phyloP scores from a whole-genome alignment of 2,113 vertebrate species.

The Hepsetus odoe region DNA sequence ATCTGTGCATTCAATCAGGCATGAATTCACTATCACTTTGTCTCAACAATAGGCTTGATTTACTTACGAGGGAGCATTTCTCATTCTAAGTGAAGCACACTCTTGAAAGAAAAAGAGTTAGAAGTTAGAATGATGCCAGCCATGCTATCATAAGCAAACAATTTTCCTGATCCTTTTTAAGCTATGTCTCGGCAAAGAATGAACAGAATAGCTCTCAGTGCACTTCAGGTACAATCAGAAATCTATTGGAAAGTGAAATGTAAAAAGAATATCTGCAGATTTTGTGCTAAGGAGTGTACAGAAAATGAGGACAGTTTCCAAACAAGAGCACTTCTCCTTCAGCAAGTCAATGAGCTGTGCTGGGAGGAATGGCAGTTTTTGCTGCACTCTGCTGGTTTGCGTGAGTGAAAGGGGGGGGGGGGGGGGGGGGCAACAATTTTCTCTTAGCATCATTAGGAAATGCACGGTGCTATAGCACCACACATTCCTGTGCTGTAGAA shows the following conservation, averaged over 20 bases:
- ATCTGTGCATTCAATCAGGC: neutral
- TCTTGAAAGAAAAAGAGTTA: neutral
- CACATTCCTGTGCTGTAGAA: conserved; percentile 25
- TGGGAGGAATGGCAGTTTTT: conserved; percentile 40
- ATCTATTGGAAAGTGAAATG: neutral
- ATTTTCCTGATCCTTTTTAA: neutral
- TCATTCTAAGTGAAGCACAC: neutral
- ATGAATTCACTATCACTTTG: neutral
- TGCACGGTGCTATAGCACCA: neutral
- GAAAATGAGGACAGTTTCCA: neutral
- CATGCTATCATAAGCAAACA: conserved; percentile 6
- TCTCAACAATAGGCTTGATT: conserved; percentile 21
- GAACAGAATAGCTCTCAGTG: neutral
- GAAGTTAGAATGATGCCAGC: neutral
- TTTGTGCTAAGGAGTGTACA: neutral
- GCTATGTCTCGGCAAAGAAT: neutral
- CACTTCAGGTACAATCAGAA: neutral
- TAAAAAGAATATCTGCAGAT: neutral
- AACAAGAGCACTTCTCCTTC: neutral
- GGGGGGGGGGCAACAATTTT: too few relatives aligned
- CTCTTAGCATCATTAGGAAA: conserved; percentile 41
- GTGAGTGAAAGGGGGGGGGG: conserved; percentile 29
- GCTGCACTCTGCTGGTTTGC: conserved; percentile 54
- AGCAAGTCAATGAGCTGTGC: neutral
- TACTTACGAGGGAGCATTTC: neutral